A percentile compares a stretch with the other conserved stretches of the same genome.
Conservation (phyloP, 1,140 invertebrate genomes). For the Pemphigus obesinymphae region DNA sequence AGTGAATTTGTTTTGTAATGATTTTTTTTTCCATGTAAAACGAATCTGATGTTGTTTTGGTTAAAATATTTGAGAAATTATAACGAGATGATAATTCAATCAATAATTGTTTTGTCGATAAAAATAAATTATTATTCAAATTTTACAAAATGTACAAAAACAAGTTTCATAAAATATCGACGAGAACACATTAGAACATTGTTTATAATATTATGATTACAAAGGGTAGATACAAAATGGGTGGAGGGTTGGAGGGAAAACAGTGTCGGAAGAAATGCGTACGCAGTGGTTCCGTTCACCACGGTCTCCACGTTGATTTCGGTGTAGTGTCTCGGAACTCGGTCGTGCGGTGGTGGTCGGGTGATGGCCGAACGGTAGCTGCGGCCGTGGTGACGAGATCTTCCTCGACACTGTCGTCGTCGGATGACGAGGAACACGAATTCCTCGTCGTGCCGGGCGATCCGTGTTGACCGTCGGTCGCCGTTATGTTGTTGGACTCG, state of each 20-base stretch:
- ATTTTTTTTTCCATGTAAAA: not conserved
- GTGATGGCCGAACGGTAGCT: not conserved
- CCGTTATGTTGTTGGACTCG: not conserved
- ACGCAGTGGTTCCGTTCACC: not conserved
- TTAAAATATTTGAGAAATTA: no score
- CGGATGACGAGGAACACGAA: not conserved
- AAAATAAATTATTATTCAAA: no score
- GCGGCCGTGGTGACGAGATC: not conserved
- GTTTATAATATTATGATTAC: no score
- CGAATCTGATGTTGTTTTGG: not conserved
- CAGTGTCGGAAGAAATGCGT: no score
- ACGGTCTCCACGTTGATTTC: conserved; percentile 4
- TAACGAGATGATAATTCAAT: no score
- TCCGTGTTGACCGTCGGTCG: no score
- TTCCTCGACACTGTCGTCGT: not conserved
- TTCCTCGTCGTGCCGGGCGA: not conserved
- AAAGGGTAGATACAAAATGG: no score
- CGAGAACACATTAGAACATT: no score
- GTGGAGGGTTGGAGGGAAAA: no score
- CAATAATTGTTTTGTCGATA: no score
- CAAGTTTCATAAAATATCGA: no score
- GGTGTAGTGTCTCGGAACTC: not conserved
- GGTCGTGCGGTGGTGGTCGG: not conserved
- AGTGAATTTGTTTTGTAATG: not conserved
- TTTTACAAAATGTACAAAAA: no score